Conservation (phyloP, 1,140 invertebrate genomes). For the Heliconius hewitsoni region DNA sequence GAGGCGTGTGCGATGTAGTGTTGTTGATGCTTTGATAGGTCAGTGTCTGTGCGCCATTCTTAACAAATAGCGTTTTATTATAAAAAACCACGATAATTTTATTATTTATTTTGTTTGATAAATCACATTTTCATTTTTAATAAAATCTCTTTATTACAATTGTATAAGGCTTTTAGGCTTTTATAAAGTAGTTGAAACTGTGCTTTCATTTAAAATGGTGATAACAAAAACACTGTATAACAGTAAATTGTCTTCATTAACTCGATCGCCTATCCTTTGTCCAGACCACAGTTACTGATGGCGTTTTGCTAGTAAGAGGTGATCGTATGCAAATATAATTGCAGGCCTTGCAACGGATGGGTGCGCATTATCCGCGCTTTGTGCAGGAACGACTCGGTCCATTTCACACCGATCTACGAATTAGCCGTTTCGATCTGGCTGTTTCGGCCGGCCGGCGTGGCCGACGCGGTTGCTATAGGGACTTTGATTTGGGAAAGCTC, state of each 20-base stretch:
- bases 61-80: too few relatives aligned
- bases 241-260: neutral
- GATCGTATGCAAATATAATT: constrained; percentile 50
- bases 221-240: neutral
- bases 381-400: constrained; percentile 66
- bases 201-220: too few relatives aligned
- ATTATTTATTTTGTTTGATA: too few relatives aligned
- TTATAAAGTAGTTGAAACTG: too few relatives aligned
- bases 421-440: constrained; percentile 51
- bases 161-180: too few relatives aligned
- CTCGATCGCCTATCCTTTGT: constrained; percentile 23
- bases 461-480: constrained; percentile 8
- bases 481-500: constrained; percentile 11
- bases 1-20: too few relatives aligned
- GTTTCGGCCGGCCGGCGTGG: neutral
- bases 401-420: constrained; percentile 63
- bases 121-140: too few relatives aligned
- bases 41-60: too few relatives aligned
- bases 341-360: constrained; percentile 56
- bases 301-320: constrained; percentile 18
- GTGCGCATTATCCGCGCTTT: constrained; percentile 65
- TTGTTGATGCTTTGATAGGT: too few relatives aligned
- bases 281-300: neutral
- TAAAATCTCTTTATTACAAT: too few relatives aligned
- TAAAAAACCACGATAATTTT: too few relatives aligned